Base-by-base conservation (phyloP, 2,113 vertebrate species). In the Lathamus discolor region DNA sequence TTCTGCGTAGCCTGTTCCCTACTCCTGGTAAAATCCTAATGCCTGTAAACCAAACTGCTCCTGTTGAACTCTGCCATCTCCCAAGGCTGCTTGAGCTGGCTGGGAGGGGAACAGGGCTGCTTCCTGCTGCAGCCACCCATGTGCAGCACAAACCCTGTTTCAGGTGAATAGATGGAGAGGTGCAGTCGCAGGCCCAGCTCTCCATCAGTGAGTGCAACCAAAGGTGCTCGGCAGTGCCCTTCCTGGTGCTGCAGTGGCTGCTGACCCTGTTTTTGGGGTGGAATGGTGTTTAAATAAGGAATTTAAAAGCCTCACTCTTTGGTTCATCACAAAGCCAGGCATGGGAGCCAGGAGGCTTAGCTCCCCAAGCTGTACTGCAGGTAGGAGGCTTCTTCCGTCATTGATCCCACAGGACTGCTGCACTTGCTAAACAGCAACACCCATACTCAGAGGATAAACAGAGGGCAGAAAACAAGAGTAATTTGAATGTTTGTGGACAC, bases 401-500 rank as follows among this genome's bases (percentile, higher is more conserved):
- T 6, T 3, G 2, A 57, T 77, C 75, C 85, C 83, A 3, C 9
- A 66, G 78, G 67, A 62, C 27, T 51, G 19, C 82, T 84, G 85
- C 35, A 10, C 83, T 90, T n/a, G 73, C 52, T 59, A 9, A 96
- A 75, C 28, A 88, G 78, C 63, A 85, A 59, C 54, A 59, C 1
- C 1, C 17, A 35, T 16, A n/a, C 43, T 74, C 24, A 61, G 46
- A 82, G 68, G 41, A 78, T 91, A 79, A 96, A 90, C 16, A 66
- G 48, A 78, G 64, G 62, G 73, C 29, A 79, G 73, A 88, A 88
- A 95, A 79, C 49, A 75, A 63, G 64, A 28, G 46, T 68, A 80
- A 84, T 93, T 72, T 81, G 22, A 88, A 55, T 93, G 93, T 92
- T 94, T 94, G 90, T 6, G 22, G 83, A 86, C 76, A 75, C 88